Base-by-base conservation (phyloP, 1,140 invertebrate species). In the Gryllus bimaculatus region DNA sequence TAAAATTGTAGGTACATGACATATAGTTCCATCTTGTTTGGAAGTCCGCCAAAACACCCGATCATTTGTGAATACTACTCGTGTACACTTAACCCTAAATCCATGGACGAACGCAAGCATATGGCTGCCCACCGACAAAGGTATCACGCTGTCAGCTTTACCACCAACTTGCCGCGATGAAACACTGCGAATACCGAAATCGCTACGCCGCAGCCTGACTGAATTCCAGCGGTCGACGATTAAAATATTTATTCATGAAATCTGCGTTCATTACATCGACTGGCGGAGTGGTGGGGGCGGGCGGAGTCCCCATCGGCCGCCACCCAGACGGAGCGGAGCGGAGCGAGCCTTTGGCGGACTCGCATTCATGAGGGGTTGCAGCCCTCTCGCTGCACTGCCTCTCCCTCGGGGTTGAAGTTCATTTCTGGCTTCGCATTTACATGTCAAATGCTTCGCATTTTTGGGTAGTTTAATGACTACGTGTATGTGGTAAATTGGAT, bases 161-260 rank as follows among this genome's bases (percentile, higher is more conserved):
- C 26, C 26, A 39, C 26, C 26, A 39, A 39, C 26, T 39, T 39
- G 26, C 26, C 26, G 26, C 26, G 26, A 39, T 39, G 26, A 39
- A 39, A 39, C 26, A 39, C n/a, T n/a, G 26, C 26, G 26, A 39
- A 39, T 39, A 39, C 26, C 54, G 54, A 66, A 66, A 13, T 18
- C 18, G 54, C 18, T 66, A 66, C 54, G 10, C 18, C 54, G 10
- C 54, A 66, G 18, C 18, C 18, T 66, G 54, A 66, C 54, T 10
- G 54, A 66, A 66, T 13, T 66, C 54, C 54, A 66, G 10, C 10
- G 54, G 10, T 66, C 18, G 10, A 7, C 54, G 54, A 66, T 66
- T 66, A 66, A 66, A 66, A 66, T 66, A 66, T 66, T 66, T 66
- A 66, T 66, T 66, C 54, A 66, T 66, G 54, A 66, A 66, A 66